Evolutionary conservation across 2,888 invertebrate genomes (phyloP).

Genomic region (Campopleginae sp.): DNA sequence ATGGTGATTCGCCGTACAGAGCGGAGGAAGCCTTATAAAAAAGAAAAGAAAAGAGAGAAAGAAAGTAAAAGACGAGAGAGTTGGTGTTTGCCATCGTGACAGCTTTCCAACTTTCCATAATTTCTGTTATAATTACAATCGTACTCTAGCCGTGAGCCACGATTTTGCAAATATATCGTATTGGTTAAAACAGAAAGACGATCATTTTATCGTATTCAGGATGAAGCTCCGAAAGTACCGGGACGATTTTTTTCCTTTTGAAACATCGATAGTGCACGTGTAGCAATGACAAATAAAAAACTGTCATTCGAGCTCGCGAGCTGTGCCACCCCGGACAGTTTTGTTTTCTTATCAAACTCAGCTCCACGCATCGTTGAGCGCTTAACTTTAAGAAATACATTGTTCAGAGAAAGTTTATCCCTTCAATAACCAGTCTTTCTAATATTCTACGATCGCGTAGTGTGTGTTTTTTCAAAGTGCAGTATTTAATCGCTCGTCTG

Average conservation of each 20-base stretch:
- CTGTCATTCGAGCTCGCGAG: slow-evolving; percentile 45
- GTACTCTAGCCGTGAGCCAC: not conserved
- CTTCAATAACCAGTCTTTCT: not conserved
- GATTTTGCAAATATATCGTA: not conserved
- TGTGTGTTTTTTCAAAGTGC: slow-evolving; percentile 9
- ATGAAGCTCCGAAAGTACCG: slow-evolving; percentile 33
- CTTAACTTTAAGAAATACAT: not conserved
- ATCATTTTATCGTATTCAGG: not conserved
- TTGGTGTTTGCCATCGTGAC: not conserved
- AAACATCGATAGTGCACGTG: slow-evolving; percentile 34
- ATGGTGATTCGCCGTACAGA: not conserved
- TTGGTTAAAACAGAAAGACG: not conserved
- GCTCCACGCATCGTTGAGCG: slow-evolving; percentile 1
- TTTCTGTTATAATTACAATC: not conserved
- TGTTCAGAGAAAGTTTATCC: slow-evolving; percentile 28
- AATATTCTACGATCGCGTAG: slow-evolving; percentile 17
- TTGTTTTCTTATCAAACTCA: slow-evolving; percentile 34
- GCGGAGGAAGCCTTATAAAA: not conserved
- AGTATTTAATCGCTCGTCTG: slow-evolving; percentile 9
- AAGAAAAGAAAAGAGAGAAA: not conserved
- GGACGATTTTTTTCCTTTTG: slow-evolving; percentile 10
- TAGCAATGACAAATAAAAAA: slow-evolving; percentile 53
- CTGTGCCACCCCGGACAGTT: slow-evolving; percentile 8
- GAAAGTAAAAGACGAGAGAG: not conserved
- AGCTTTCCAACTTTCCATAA: slow-evolving; percentile 1